Base-by-base conservation (phyloP, 1,140 invertebrate genomes). In the Asobara japonica region DNA sequence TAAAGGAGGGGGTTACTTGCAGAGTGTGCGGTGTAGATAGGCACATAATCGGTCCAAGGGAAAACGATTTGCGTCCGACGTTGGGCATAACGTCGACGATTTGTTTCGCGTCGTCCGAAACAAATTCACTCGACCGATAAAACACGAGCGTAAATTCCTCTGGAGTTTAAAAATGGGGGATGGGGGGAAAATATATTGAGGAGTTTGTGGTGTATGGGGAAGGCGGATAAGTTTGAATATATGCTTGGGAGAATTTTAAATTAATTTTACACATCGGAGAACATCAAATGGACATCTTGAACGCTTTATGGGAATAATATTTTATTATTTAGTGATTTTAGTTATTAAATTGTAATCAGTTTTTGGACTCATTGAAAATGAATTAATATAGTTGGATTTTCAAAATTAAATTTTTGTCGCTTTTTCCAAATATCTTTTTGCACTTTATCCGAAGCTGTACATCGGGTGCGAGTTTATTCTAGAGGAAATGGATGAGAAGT, bases 1-100 rank as follows among this genome's bases (percentile, higher is more conserved):
- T n/a, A 29, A 38, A 11, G 8, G 30, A 66, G 41, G 18, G 18
- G 18, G 18, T 16, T 48, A 16, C n/a, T 11, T 56, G 61, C 22
- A 22, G 71, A 67, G 71, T 72, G 71, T 72, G 31, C 65, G 64
- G 65, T 72, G 65, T 41, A 72, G 71, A 72, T 72, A 72, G 71
- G 65, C 71, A 66, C 60, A 68, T 72, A 72, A 72, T 72, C 71
- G 61, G 67, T 38, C 51, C 65, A 22, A 16, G 45, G 27, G 29
- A 30, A 30, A 72, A 33, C 71, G 71, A 72, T 72, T 72, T 72
- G 71, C 31, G 33, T 72, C 48, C 38, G 27, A 48, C 36, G 60
- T 31, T 48, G 33, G 25, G 48, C 69, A 65, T 65, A 61, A 45
- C 33, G 36, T 61, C 30, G 27, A 60, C 25, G 65, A 72, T 51